These are phyloP conservation scores for Amblyjoppa fuscipennis DNA, from an alignment of 2,888 invertebrate genomes.

Conservation along the genomic window DNA sequence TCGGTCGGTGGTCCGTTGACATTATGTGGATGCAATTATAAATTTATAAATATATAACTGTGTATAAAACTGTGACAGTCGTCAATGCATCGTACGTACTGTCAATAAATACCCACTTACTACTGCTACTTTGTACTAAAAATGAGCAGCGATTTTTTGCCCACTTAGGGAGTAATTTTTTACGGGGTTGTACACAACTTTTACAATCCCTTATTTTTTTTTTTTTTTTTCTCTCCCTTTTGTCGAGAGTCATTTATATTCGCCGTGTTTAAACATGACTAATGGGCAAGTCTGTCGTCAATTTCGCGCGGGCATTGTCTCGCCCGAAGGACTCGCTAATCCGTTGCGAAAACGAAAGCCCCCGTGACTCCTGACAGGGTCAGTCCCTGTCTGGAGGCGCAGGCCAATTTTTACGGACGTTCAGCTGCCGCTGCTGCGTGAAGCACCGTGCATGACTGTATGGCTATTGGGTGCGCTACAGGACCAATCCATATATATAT, in stretches of 20 bases:
- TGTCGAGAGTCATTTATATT: background rate
- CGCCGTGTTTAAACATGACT: constrained; percentile 58
- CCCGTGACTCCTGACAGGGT: constrained; percentile 63
- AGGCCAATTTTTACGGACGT: constrained; percentile 34
- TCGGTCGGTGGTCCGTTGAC: too few species aligned
- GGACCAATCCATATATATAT: too few species aligned
- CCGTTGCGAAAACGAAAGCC: constrained; percentile 66
- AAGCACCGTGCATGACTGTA: background rate
- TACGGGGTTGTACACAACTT: too few species aligned
- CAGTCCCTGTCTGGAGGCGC: constrained; percentile 52
- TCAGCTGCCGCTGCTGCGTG: constrained; percentile 49
- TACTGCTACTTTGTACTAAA: too few species aligned
- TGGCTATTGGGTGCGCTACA: constrained; percentile 24
- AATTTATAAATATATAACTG: too few species aligned
- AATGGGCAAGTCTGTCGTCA: constrained; percentile 53
- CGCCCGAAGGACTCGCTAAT: constrained; percentile 59
- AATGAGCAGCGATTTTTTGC: too few species aligned
- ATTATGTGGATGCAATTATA: too few species aligned
- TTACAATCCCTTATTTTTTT: background rate
- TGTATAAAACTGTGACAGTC: too few species aligned
- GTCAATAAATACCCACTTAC: too few species aligned
- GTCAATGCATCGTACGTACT: too few species aligned
- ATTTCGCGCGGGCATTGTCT: constrained; percentile 60
- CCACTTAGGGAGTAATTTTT: too few species aligned
- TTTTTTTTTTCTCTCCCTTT: constrained; percentile 2